Base-by-base conservation (phyloP, 2,113 vertebrate species). In the Scopus umbretta region DNA sequence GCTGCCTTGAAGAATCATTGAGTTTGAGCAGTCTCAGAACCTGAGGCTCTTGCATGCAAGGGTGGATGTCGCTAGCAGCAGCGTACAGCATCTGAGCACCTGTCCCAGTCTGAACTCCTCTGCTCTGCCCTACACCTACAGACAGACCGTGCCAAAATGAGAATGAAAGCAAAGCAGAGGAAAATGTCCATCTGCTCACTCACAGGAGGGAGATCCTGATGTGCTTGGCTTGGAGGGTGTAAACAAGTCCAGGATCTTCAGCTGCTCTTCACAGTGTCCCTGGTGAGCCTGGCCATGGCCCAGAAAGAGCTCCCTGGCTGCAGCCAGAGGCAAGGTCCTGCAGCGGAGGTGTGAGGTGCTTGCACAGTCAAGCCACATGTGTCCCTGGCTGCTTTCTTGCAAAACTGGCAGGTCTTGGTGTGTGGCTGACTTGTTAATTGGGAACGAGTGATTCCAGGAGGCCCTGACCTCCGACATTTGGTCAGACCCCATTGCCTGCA, bases 371-470 rank as follows among this genome's bases (percentile, higher is more conserved):
- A 67, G 52, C 67, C 5, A 2, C 22, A 1, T 71, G 65, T 71
- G 72, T 90, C 88, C 53, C 67, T 23, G 50, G 82, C 79, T 42
- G 82, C 45, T 68, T 66, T 83, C 84, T 78, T 87, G 70, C 70
- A 81, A 74, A 95, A 74, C 34, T 94, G 89, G 95, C 89, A 79
- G 84, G 14, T 84, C 70, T 34, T 32, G 52, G 76, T 86, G 76
- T 87, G 84, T 95, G 94, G 95, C 95, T 94, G 81, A 92, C 89
- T 90, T 94, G 55, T 86, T 96, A 92, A 94, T 91, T 91, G 70
- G 91, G 62, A 87, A 42, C 0, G 3, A 90, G 85, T 56, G 78
- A 72, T 72, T 96, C 90, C 80, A 80, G 78, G 84, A 89, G 84
- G 91, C 71, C 58, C 70, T 90, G 94, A 94, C 94, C 92, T 82